Evolutionary conservation across 2,113 vertebrate species (phyloP).

Genomic region (Micronycteris hirsuta): DNA sequence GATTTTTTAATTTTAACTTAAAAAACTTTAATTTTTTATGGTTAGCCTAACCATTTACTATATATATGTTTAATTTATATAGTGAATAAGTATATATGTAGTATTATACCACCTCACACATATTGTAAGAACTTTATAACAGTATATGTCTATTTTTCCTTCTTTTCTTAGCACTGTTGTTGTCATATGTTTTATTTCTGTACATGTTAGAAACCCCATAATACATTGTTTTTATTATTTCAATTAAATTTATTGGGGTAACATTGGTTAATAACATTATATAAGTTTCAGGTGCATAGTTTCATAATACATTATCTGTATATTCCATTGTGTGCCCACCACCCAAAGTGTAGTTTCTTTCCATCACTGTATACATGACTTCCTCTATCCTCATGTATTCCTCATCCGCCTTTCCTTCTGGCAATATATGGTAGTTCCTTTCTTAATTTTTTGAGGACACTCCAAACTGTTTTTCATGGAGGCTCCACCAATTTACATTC

Average conservation of each 20-base stretch:
- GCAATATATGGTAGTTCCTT: no score
- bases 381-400: no score
- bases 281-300: neutral
- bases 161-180: neutral
- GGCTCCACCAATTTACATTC: no score
- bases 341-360: no score
- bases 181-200: neutral
- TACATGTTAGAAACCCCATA: neutral
- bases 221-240: neutral
- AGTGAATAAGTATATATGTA: neutral
- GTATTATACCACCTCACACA: neutral
- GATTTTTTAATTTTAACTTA: neutral
- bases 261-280: neutral
- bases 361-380: no score
- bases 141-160: neutral
- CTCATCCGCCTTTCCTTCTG: no score
- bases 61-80: neutral
- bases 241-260: neutral
- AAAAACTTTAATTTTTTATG: neutral
- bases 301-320: neutral
- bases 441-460: no score
- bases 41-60: neutral
- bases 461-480: no score
- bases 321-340: no score
- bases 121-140: neutral